These are phyloP conservation scores for Ormia ochracea DNA, from an alignment of 2,888 invertebrate species.

Conservation along the genomic window DNA sequence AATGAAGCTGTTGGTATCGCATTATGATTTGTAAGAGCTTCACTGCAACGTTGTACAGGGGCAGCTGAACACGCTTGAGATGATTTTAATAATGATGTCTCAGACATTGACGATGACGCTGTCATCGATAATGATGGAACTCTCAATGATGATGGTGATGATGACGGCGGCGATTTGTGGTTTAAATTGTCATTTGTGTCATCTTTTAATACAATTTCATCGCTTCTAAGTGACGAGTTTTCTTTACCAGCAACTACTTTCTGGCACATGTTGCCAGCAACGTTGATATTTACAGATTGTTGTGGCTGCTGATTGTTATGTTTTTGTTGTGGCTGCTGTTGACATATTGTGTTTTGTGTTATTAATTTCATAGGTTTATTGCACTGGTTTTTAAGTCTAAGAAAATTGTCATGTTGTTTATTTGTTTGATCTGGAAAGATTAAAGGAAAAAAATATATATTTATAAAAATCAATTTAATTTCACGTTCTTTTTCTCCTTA, in stretches of 20 bases:
- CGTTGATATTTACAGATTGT: constrained; percentile 51
- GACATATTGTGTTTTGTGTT: constrained; percentile 70
- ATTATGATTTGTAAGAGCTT: constrained; percentile 53
- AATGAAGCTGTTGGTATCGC: constrained; percentile 64
- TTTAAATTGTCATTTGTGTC: constrained; percentile 51
- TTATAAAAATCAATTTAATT: constrained; percentile 21
- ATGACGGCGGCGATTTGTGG: constrained; percentile 47
- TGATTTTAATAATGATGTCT: constrained; percentile 53
- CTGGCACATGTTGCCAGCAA: constrained; percentile 51
- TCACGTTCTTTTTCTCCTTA: constrained; percentile 11
- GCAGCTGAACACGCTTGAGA: constrained; percentile 61
- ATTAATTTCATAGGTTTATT: constrained; percentile 66
- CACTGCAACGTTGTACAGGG: constrained; percentile 71
- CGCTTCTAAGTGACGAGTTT: constrained; percentile 30
- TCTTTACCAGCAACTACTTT: constrained; percentile 47
- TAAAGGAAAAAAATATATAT: constrained; percentile 11
- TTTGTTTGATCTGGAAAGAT: constrained; percentile 63
- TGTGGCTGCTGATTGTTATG: constrained; percentile 64
- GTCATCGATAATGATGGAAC: constrained; percentile 34
- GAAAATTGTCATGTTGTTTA: constrained; percentile 63
- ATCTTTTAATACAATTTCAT: constrained; percentile 45
- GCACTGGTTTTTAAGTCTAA: constrained; percentile 70
- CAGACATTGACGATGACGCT: constrained; percentile 59
- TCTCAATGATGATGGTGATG: constrained; percentile 22
- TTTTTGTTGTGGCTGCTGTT: constrained; percentile 64